Percentiles rank a stretch among this genome's conserved stretches.
These are phyloP conservation scores for Gisinianus flammeolus DNA, from an alignment of 2,888 invertebrate species.

Conservation along the genomic window DNA sequence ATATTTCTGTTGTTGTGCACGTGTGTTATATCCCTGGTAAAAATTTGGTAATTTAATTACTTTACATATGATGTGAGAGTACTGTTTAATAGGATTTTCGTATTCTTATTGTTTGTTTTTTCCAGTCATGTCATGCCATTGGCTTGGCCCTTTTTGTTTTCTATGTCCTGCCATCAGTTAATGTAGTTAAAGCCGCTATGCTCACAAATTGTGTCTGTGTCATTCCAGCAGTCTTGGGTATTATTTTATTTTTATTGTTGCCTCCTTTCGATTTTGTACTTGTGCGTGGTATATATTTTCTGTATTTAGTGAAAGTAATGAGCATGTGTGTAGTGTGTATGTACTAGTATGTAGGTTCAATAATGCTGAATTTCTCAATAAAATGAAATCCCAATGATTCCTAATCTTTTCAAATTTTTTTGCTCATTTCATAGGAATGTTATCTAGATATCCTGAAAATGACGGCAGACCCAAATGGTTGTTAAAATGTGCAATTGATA, in stretches of 20 bases:
- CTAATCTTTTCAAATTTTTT: background rate
- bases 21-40: background rate
- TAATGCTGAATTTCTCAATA: background rate
- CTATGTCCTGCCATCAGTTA: conserved; percentile 86
- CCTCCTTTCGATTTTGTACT: no score
- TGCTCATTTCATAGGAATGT: conserved; percentile 67
- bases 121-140: conserved; percentile 80
- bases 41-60: no score
- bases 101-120: background rate
- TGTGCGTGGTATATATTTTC: background rate
- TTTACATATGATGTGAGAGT: no score
- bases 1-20: background rate
- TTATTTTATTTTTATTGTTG: conserved; percentile 60
- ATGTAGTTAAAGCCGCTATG: conserved; percentile 95
- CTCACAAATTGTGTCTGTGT: conserved; percentile 94
- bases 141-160: conserved; percentile 88
- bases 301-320: background rate
- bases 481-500: conserved; percentile 66
- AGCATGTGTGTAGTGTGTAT: background rate
- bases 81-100: no score
- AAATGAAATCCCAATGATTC: background rate
- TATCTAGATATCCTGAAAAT: conserved; percentile 83
- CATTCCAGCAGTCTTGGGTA: conserved; percentile 80
- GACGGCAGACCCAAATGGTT: conserved; percentile 62
- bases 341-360: background rate